Conservation (phyloP, 1,140 invertebrate species). For the Zophobas morio region DNA sequence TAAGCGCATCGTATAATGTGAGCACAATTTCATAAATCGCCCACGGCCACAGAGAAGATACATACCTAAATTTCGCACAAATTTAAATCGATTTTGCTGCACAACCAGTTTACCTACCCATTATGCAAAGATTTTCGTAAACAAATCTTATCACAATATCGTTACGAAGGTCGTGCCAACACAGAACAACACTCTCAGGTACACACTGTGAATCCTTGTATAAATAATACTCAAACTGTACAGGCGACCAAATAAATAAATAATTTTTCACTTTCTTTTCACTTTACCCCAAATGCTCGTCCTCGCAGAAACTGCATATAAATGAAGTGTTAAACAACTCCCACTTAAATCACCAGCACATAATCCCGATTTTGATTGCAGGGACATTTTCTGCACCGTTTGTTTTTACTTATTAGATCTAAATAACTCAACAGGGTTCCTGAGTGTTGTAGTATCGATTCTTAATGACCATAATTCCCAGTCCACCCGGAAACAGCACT, state of each 20-base stretch:
- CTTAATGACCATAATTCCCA: constrained; percentile 19
- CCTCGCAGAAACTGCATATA: background rate
- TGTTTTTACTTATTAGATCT: constrained; percentile 7
- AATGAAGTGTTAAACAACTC: constrained; percentile 10
- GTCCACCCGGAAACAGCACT: background rate
- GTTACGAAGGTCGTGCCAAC: background rate
- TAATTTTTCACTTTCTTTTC: constrained; percentile 17
- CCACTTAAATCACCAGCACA: constrained; percentile 3
- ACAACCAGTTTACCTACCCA: background rate
- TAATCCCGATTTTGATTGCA: constrained; percentile 12
- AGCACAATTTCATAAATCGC: constrained; percentile 28
- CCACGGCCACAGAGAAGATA: constrained; percentile 17
- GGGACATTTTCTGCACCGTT: constrained; percentile 22
- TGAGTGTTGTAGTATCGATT: constrained; percentile 15
- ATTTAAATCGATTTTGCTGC: constrained; percentile 20
- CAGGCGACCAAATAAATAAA: constrained; percentile 6
- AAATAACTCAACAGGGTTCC: constrained; percentile 12
- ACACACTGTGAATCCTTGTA: background rate
- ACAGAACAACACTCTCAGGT: background rate
- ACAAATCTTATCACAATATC: constrained; percentile 3
- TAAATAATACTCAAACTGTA: constrained; percentile 7
- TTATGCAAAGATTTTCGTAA: constrained; percentile 11
- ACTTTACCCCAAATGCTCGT: background rate
- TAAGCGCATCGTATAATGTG: constrained; percentile 30
- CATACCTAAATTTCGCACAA: constrained; percentile 9